These are phyloP conservation scores for Protosalanx chinensis DNA, from an alignment of 2,797 vertebrate genomes.

Conservation along the genomic window DNA sequence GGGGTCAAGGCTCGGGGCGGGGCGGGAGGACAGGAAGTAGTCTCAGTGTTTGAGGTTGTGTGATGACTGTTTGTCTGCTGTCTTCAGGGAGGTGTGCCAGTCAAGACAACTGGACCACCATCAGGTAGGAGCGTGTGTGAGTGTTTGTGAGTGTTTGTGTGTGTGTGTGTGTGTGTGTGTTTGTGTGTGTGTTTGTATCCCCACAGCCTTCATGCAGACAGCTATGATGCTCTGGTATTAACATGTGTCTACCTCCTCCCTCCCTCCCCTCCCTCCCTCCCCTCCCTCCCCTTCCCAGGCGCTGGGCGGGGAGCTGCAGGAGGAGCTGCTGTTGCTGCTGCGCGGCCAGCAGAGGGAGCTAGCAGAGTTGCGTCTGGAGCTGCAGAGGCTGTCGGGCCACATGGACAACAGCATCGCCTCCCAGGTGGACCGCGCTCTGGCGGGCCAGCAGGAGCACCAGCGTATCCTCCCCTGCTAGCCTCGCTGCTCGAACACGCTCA, in stretches of 20 bases:
- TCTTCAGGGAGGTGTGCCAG: constrained; percentile 77
- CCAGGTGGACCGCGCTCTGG: constrained; percentile 84
- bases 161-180: background rate
- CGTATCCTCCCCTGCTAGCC: constrained; percentile 83
- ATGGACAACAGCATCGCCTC: constrained; percentile 85
- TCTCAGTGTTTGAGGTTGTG: background rate
- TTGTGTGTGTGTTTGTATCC: no score
- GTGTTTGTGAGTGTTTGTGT: no score
- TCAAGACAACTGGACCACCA: constrained; percentile 77
- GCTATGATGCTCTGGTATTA: no score
- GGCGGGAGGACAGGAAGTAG: background rate
- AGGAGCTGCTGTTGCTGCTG: constrained; percentile 86
- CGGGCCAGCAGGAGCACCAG: constrained; percentile 87
- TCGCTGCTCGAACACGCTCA: background rate
- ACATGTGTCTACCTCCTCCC: no score
- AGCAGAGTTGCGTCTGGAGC: constrained; percentile 80
- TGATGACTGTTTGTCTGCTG: constrained; percentile 3
- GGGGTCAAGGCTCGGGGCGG: no score
- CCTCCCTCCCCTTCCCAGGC: constrained; percentile 19
- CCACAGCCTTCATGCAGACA: no score
- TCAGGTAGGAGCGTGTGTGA: constrained; percentile 71
- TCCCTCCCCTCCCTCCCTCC: background rate
- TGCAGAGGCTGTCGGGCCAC: constrained; percentile 78
- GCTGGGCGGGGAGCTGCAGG: constrained; percentile 79
- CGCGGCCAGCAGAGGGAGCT: constrained; percentile 91